Conservation (phyloP, 2,113 vertebrate genomes). For the Cochlearius cochlearius region DNA sequence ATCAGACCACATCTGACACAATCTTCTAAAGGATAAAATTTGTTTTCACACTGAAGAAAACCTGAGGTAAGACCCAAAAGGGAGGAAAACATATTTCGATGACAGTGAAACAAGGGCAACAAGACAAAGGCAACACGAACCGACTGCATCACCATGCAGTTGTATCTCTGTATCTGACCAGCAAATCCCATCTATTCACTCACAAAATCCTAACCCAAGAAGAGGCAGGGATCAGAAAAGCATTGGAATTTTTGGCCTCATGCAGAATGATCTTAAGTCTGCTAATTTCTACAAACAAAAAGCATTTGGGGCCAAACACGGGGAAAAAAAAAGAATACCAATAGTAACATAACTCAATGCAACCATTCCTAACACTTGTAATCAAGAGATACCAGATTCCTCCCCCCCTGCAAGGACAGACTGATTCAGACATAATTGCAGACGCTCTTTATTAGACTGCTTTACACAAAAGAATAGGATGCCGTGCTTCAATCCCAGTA, state of each 20-base stretch:
- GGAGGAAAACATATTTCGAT: neutral
- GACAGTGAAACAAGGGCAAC: neutral
- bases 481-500: neutral
- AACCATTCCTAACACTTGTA: neutral
- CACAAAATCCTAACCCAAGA: neutral
- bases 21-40: neutral
- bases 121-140: neutral
- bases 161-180: neutral
- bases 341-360: neutral
- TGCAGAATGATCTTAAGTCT: neutral
- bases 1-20: neutral
- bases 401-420: neutral
- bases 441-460: neutral
- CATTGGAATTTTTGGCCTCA: fast-evolving
- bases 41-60: neutral
- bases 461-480: neutral
- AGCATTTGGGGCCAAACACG: neutral
- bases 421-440: neutral
- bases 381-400: neutral
- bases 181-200: neutral
- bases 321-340: neutral
- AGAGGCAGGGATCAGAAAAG: neutral
- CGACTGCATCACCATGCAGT: neutral
- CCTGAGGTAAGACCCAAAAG: neutral
- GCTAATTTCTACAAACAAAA: neutral